Conservation (phyloP, 2,888 invertebrate genomes). For the Diaphora mendica region DNA sequence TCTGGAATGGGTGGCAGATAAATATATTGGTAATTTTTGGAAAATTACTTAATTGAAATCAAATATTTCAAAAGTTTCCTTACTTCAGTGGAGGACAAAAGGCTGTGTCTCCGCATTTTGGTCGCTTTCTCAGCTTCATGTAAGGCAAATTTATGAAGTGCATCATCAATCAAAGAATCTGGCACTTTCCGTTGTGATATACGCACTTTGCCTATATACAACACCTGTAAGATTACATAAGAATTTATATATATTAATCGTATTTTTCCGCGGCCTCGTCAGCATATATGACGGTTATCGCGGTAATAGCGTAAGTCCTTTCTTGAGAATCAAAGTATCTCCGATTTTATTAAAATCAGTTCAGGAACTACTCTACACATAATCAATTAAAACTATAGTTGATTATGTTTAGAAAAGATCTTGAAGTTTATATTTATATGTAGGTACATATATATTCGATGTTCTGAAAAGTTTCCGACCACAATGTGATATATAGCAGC, state of each 20-base stretch:
- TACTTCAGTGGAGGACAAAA: constrained; percentile 78
- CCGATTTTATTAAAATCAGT: too few relatives aligned
- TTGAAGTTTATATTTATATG: too few relatives aligned
- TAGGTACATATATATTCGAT: too few relatives aligned
- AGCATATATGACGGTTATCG: too few relatives aligned
- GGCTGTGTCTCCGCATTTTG: constrained; percentile 72
- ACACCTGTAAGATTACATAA: constrained; percentile 85
- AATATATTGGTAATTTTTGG: background rate
- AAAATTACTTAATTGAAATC: background rate
- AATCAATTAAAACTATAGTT: too few relatives aligned
- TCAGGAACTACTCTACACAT: too few relatives aligned
- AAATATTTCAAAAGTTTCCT: constrained; percentile 26
- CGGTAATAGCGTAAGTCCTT: too few relatives aligned
- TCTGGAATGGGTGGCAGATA: constrained; percentile 64
- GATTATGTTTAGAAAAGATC: too few relatives aligned
- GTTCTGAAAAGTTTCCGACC: too few relatives aligned
- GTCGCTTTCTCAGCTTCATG: constrained; percentile 90
- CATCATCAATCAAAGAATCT: constrained; percentile 96
- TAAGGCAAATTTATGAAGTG: constrained; percentile 92
- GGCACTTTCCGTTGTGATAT: constrained; percentile 95
- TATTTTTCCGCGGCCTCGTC: background rate
- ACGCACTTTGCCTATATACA: constrained; percentile 96
- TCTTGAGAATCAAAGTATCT: too few relatives aligned
- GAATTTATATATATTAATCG: too few relatives aligned
- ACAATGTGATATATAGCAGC: too few relatives aligned